These are phyloP conservation scores for Ochotona princeps DNA, from an alignment of 2,113 vertebrate genomes.

Conservation along the genomic window DNA sequence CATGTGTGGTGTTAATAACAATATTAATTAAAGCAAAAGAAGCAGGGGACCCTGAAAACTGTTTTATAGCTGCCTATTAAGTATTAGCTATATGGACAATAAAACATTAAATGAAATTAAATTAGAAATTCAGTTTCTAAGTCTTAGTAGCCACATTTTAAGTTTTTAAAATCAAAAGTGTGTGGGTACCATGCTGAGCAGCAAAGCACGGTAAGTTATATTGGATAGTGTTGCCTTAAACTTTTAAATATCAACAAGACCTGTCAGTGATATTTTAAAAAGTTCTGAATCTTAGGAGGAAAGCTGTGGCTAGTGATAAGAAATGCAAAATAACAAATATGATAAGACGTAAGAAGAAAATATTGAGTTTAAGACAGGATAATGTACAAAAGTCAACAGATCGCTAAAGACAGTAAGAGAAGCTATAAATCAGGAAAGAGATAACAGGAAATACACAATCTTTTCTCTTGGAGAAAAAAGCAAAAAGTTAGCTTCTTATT, in stretches of 20 bases:
- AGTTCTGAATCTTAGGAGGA: not conserved
- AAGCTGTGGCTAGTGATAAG: not conserved
- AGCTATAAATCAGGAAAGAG: not conserved
- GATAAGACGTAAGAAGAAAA: not conserved
- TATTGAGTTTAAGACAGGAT: not conserved
- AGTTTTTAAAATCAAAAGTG: not conserved
- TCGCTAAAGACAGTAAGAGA: not conserved
- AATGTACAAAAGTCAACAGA: not conserved
- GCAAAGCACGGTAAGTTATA: not conserved
- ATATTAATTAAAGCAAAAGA: not conserved
- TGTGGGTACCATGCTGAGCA: not conserved
- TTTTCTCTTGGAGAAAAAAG: not conserved
- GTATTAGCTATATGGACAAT: not conserved
- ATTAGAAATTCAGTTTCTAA: not conserved
- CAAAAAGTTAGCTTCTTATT: not conserved
- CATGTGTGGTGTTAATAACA: not conserved
- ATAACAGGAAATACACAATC: not conserved
- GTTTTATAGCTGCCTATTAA: not conserved
- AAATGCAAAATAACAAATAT: not conserved
- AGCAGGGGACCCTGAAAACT: not conserved
- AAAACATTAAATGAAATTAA: slow-evolving; percentile 3
- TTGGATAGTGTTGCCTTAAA: not conserved
- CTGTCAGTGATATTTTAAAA: not conserved
- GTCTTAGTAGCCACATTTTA: not conserved
- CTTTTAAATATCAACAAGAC: not conserved